Conservation (phyloP, 1,140 invertebrate genomes). For the Chironomus tepperi region DNA sequence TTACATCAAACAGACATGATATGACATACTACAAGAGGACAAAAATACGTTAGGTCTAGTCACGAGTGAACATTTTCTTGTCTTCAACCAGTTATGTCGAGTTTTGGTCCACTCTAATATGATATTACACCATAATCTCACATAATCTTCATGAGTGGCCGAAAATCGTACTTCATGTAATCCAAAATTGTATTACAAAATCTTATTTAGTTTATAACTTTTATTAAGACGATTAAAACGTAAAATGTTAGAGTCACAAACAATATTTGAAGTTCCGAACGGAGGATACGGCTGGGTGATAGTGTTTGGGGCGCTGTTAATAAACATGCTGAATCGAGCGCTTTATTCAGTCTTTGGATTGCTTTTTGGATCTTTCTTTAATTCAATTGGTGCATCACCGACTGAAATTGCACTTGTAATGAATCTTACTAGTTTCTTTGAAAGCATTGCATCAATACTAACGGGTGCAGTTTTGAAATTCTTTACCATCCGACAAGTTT, state of each 20-base stretch:
- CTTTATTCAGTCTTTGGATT: conserved; percentile 62
- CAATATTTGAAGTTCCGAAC: not conserved
- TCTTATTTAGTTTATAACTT: no score
- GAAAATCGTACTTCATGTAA: no score
- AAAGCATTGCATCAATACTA: conserved; percentile 60
- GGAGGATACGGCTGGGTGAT: not conserved
- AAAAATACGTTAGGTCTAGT: no score
- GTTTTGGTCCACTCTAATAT: no score
- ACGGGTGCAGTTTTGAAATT: conserved; percentile 55
- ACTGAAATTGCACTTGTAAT: conserved; percentile 57
- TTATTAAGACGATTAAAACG: no score
- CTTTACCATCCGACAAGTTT: conserved; percentile 53
- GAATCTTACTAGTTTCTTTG: conserved; percentile 54
- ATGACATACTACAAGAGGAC: no score
- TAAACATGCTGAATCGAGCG: conserved; percentile 61
- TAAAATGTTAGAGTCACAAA: not conserved
- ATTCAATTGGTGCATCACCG: conserved; percentile 52
- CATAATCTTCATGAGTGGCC: no score
- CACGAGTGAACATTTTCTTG: no score
- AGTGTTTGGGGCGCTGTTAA: conserved; percentile 26
- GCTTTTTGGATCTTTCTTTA: conserved; percentile 54
- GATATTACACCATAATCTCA: no score
- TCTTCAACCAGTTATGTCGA: no score
- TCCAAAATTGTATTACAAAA: no score
- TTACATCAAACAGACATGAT: no score